These are phyloP conservation scores for Entomobrya proxima DNA, from an alignment of 2,888 invertebrate genomes.

Conservation along the genomic window DNA sequence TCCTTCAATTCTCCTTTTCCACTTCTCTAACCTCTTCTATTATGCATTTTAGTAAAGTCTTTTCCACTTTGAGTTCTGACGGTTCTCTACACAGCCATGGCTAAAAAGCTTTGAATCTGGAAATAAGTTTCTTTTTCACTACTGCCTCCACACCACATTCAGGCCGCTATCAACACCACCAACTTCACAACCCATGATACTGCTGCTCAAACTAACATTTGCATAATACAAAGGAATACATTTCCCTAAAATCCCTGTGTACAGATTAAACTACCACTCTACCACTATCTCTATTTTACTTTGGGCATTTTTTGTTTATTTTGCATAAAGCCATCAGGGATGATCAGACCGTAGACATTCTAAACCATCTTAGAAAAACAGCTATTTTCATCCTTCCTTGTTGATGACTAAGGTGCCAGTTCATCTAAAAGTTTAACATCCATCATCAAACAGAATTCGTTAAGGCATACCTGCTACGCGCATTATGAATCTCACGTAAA, in stretches of 20 bases:
- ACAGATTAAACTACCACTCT: background rate
- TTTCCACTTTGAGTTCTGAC: background rate
- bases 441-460: background rate
- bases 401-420: conserved; percentile 31
- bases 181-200: conserved; percentile 16
- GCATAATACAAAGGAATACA: conserved; percentile 7
- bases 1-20: background rate
- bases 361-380: no score
- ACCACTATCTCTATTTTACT: background rate
- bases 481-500: no score
- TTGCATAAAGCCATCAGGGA: no score
- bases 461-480: background rate
- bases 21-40: background rate
- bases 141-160: background rate
- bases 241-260: background rate
- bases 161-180: background rate
- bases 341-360: background rate
- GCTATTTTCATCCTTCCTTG: background rate
- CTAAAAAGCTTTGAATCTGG: conserved; percentile 27
- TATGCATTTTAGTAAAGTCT: background rate
- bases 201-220: conserved; percentile 29
- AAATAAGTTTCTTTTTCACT: background rate
- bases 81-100: background rate
- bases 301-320: background rate
- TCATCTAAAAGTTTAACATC: conserved; percentile 15